A percentile compares a stretch with the other conserved stretches of the same genome.
Evolutionary conservation across 2,113 vertebrate genomes (phyloP).

Genomic region (Poeciliopsis retropinna): DNA sequence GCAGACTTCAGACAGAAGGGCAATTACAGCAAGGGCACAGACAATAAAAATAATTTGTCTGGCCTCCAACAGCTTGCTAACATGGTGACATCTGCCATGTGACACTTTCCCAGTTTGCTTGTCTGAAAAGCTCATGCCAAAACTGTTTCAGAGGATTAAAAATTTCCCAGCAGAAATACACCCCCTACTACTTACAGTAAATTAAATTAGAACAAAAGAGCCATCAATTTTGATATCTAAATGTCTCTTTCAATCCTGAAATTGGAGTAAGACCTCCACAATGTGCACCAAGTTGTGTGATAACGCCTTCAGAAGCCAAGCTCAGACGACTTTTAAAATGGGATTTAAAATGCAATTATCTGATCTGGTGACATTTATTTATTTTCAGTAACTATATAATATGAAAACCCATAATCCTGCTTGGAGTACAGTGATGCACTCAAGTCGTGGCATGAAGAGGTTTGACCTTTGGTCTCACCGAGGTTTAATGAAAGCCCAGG

Average conservation of each 20-base stretch:
- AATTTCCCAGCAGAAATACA: not conserved
- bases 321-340: not conserved
- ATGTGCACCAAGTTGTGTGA: not conserved
- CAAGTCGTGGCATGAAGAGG: too few species aligned
- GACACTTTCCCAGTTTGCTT: not conserved
- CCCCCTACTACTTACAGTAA: rapidly evolving
- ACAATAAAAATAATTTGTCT: constrained; percentile 14
- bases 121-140: not conserved
- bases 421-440: too few species aligned
- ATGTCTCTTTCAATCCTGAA: not conserved
- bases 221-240: not conserved
- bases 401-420: too few species aligned
- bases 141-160: not conserved
- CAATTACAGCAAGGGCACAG: constrained; percentile 27
- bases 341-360: not conserved
- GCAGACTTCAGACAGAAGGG: not conserved
- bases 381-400: too few species aligned
- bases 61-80: not conserved
- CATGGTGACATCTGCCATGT: constrained; percentile 5
- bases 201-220: not conserved
- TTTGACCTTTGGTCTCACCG: not conserved
- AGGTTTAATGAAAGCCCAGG: not conserved
- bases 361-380: not conserved
- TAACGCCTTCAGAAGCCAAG: not conserved
- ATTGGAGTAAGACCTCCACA: not conserved